phyloP scores from a whole-genome alignment of 2,797 vertebrate genomes.

The Parotocinclus haroldoi region DNA sequence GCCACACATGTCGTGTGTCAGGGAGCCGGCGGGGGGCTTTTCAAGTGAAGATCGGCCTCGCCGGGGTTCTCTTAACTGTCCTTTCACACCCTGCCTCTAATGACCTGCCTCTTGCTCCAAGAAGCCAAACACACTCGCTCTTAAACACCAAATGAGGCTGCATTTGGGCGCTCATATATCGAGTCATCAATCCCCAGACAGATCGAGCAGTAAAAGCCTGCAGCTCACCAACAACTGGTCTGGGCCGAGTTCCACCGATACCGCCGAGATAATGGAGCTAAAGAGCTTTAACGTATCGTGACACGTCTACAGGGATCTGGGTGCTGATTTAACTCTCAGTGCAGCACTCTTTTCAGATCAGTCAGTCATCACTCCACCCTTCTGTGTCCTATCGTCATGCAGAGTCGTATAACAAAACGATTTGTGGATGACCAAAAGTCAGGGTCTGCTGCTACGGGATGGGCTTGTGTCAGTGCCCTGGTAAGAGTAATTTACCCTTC shows the following conservation, averaged over 20 bases:
- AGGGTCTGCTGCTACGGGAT: too few relatives aligned
- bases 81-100: conserved; percentile 47
- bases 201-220: conserved; percentile 43
- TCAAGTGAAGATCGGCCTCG: conserved; percentile 41
- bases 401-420: too few relatives aligned
- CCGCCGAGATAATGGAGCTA: conserved; percentile 55
- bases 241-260: conserved; percentile 14
- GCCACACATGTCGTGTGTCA: conserved; percentile 31
- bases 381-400: too few relatives aligned
- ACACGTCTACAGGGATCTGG: conserved; percentile 1
- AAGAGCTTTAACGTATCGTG: conserved; percentile 60
- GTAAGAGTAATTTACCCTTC: too few relatives aligned
- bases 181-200: conserved; percentile 45
- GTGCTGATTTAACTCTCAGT: not conserved
- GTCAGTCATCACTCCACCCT: not conserved
- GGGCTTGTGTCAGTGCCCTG: too few relatives aligned
- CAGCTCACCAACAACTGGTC: conserved; percentile 19
- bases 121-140: not conserved
- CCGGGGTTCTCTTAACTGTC: conserved; percentile 40
- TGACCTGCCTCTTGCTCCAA: conserved; percentile 34
- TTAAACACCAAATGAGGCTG: conserved; percentile 10
- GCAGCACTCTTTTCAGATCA: not conserved
- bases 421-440: too few relatives aligned
- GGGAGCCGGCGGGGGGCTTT: conserved; percentile 25
- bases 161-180: conserved; percentile 25